Percentiles rank a stretch among this genome's conserved stretches.
phyloP scores from a whole-genome alignment of 2,113 vertebrate species.

The Pavo muticus region DNA sequence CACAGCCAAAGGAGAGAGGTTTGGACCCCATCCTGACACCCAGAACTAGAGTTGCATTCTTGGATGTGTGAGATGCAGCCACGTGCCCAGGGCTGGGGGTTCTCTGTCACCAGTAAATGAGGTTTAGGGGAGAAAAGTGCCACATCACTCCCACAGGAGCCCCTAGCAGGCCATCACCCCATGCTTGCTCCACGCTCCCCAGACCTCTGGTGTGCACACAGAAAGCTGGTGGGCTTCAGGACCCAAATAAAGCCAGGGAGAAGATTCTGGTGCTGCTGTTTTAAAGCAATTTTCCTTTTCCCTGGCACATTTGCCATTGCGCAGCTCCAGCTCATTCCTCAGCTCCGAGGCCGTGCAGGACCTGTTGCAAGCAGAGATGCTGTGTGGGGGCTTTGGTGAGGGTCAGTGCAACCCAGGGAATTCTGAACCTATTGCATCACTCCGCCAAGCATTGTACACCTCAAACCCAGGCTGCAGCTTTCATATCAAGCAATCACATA shows the following conservation, averaged over 20 bases:
- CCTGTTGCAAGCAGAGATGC: background rate
- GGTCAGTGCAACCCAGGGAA: background rate
- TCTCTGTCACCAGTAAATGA: accelerated
- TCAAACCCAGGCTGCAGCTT: background rate
- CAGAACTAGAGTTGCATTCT: background rate
- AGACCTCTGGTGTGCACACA: background rate
- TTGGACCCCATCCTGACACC: background rate
- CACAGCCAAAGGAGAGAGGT: background rate
- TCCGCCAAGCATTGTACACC: background rate
- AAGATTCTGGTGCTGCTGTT: background rate
- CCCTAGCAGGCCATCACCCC: background rate
- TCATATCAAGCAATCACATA: background rate
- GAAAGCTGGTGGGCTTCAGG: background rate
- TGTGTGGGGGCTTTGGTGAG: background rate
- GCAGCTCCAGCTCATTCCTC: accelerated
- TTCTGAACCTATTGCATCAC: background rate
- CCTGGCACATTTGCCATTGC: background rate
- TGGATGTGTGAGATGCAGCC: accelerated
- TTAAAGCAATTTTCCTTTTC: background rate
- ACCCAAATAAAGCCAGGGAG: background rate
- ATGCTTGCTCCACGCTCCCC: background rate
- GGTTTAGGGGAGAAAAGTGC: background rate
- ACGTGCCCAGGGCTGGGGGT: background rate
- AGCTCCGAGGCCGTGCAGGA: accelerated
- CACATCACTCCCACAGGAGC: background rate